Conservation (phyloP, 2,113 vertebrate species). For the Sturnira hondurensis region DNA sequence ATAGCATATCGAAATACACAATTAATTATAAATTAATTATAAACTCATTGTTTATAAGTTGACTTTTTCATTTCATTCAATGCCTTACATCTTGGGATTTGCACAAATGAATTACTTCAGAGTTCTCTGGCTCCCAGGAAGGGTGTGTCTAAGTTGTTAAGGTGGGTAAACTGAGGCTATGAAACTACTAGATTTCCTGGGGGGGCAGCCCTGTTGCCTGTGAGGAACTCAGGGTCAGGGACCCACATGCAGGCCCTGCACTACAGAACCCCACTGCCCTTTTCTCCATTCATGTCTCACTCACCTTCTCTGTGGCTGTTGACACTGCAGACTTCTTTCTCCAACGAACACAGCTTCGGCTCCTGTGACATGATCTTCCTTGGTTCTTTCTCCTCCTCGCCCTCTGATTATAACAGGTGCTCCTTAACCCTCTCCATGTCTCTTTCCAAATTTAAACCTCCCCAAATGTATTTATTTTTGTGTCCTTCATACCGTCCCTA, state of each 20-base stretch:
- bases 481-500: not conserved
- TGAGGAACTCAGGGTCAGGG: not conserved
- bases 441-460: slow-evolving; percentile 29
- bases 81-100: not conserved
- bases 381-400: not conserved
- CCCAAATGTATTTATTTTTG: not conserved
- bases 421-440: not conserved
- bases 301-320: not conserved
- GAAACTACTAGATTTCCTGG: not conserved
- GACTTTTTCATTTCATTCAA: not conserved
- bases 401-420: not conserved
- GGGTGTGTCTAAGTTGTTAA: not conserved
- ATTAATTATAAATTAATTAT: not conserved
- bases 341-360: not conserved
- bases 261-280: not conserved
- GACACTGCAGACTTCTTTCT: not conserved
- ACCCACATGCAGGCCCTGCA: no score
- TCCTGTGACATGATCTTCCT: not conserved
- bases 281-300: not conserved
- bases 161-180: not conserved
- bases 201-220: not conserved
- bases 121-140: not conserved
- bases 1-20: not conserved
- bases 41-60: not conserved
- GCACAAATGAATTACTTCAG: not conserved